phyloP scores from a whole-genome alignment of 2,113 vertebrate species.

The Tragelaphus strepsiceros region DNA sequence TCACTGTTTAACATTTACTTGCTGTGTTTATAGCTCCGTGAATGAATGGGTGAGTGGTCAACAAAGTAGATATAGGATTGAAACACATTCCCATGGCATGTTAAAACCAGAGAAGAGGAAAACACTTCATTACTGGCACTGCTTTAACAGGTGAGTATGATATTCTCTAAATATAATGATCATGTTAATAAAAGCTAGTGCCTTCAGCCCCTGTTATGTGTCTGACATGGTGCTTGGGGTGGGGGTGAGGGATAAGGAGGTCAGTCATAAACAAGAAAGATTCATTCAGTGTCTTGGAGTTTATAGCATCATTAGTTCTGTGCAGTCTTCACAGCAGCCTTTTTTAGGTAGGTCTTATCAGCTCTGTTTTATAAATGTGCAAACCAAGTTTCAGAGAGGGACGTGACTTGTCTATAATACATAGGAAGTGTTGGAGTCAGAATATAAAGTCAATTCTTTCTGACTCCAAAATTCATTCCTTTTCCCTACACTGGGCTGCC shows the following conservation, averaged over 20 bases:
- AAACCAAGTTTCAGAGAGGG: background rate
- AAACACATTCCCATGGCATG: background rate
- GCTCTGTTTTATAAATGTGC: background rate
- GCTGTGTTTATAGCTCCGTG: background rate
- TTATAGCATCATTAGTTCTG: background rate
- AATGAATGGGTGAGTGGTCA: background rate
- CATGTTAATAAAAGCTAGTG: background rate
- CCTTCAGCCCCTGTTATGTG: background rate
- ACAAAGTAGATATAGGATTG: background rate
- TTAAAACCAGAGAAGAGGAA: background rate
- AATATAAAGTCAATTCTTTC: background rate
- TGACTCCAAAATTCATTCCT: background rate
- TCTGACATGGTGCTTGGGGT: background rate
- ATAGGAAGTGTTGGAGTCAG: background rate
- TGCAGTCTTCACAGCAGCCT: background rate
- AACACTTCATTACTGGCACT: background rate
- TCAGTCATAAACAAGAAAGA: background rate
- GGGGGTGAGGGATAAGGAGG: fast-evolving
- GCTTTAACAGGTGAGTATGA: background rate
- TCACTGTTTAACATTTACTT: background rate
- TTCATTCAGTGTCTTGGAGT: background rate
- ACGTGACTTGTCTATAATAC: background rate
- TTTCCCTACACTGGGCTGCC: background rate
- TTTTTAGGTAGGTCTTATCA: background rate
- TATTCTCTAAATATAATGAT: background rate